Evolutionary conservation across 2,888 invertebrate species (phyloP), one percentile per base, ranked within the genome.

Genomic region (Aspidiotus rigidus): DNA sequence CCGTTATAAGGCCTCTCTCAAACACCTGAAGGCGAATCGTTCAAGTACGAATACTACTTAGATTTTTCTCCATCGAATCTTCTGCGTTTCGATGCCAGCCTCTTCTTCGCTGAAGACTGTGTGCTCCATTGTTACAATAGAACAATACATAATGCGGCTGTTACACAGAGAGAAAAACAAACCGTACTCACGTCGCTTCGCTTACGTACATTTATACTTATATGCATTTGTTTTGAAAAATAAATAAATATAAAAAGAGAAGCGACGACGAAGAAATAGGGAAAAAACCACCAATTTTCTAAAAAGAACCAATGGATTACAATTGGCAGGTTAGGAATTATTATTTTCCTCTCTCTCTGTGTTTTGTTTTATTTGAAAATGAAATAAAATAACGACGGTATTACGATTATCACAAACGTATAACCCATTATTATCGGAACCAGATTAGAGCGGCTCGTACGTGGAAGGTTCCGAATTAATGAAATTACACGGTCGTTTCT

Each of bases 11-110:
- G 53, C n/a, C 16, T 16, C 39, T 59, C 59, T 66, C 28, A 59
- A 55, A 59, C 66, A 59, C 66, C 66, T 66, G 66, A 66, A 59
- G 66, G 66, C 66, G 49, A 66, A 66, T 66, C 59, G 59, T 66
- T 66, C 49, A 44, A 66, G 57, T 60, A 66, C 66, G 49, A 66
- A 28, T 28, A 28, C 59, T 66, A 66, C 66, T 66, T 66, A 59
- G 41, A 28, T 66, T 64, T 64, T 66, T 28, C 15, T 55, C 28
- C 10, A 8, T 64, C 8, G 49, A 11, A 39, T 39, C 54, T 16
- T 40, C 56, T 40, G 10, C 55, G 17, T 28, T 55, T 28, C 28
- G 28, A 28, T 28, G 28, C 28, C 28, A 28, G 28, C 28, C 57
- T 41, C n/a, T 57, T 64, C 57, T 40, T 41, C 16, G 16, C 17